phyloP scores from a whole-genome alignment of 2,113 vertebrate genomes.

The Chaetops frenatus region DNA sequence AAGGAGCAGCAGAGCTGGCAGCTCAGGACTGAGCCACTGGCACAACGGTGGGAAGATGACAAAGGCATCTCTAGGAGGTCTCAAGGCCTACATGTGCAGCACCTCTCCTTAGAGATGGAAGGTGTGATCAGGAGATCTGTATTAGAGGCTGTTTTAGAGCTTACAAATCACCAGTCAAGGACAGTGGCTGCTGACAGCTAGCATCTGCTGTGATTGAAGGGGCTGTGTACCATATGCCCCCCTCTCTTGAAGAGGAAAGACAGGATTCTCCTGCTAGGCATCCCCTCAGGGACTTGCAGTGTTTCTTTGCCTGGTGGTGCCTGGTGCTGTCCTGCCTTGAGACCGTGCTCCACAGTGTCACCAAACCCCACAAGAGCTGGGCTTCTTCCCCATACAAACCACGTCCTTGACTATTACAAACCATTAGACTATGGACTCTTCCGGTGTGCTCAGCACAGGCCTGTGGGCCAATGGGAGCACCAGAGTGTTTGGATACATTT shows the following conservation, averaged over 20 bases:
- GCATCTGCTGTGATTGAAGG: neutral
- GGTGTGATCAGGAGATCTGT: neutral
- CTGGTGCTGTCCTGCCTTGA: neutral
- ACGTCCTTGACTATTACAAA: neutral
- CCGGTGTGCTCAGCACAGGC: neutral
- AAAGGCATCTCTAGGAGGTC: neutral
- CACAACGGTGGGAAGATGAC: neutral
- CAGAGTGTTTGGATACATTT: neutral
- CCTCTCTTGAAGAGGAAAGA: neutral
- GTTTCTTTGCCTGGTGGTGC: neutral
- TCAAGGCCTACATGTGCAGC: neutral
- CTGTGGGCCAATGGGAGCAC: neutral
- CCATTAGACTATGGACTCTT: neutral
- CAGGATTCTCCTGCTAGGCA: neutral
- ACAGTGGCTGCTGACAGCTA: neutral
- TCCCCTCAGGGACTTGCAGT: neutral
- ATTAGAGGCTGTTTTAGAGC: neutral
- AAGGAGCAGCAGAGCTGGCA: neutral
- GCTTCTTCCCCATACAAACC: neutral
- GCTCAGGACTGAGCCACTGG: neutral
- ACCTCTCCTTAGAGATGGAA: neutral
- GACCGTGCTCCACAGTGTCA: neutral
- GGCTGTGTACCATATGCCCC: neutral
- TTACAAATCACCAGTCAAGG: neutral
- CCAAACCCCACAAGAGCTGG: neutral